Conservation (phyloP, 2,888 invertebrate genomes). For the Luperina nickerlii region DNA sequence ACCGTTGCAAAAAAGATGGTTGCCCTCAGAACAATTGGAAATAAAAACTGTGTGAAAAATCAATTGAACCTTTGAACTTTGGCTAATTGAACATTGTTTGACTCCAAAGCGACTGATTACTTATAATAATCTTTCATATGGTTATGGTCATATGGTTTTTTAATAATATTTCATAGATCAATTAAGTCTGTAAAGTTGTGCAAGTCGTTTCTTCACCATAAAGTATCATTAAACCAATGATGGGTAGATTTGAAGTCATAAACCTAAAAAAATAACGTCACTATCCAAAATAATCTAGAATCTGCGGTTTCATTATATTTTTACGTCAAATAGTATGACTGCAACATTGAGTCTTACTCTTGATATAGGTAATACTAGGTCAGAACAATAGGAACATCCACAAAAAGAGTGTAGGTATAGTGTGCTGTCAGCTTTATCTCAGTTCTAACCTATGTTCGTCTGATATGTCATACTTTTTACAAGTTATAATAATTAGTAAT, state of each 20-base stretch:
- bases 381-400: neutral
- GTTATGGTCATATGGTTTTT: too few relatives aligned
- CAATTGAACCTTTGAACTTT: conserved; percentile 22
- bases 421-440: neutral
- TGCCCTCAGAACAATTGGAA: conserved; percentile 22
- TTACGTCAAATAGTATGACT: neutral
- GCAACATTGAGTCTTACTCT: neutral
- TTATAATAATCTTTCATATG: too few relatives aligned
- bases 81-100: conserved; percentile 29
- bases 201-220: conserved; percentile 26
- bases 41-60: conserved; percentile 28
- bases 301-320: neutral
- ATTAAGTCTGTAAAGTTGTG: neutral
- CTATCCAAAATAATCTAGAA: neutral
- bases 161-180: neutral
- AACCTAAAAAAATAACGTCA: conserved; percentile 21
- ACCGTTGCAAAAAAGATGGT: conserved; percentile 41
- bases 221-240: conserved; percentile 8
- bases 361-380: too few relatives aligned
- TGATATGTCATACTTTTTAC: neutral
- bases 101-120: conserved; percentile 8
- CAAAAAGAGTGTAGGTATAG: neutral
- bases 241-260: conserved; percentile 19
- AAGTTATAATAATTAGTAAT: neutral
- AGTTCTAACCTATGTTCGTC: neutral